phyloP scores from a whole-genome alignment of 2,888 invertebrate species.

The Encarsia formosa region DNA sequence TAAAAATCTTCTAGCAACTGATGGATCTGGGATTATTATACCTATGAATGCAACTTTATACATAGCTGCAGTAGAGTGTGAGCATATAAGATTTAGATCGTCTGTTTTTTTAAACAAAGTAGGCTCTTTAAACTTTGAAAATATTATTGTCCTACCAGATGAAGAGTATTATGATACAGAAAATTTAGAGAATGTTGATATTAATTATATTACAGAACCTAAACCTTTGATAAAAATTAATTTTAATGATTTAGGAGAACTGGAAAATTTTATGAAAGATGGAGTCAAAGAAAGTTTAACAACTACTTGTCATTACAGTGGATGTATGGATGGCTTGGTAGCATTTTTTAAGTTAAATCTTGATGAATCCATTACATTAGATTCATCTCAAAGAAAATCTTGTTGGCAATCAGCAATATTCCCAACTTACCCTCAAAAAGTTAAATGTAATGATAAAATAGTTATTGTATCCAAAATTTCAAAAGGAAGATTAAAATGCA shows the following conservation, averaged over 20 bases:
- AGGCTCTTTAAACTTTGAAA: constrained; percentile 39
- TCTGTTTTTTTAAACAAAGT: constrained; percentile 31
- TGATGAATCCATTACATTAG: constrained; percentile 59
- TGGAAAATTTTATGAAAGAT: constrained; percentile 39
- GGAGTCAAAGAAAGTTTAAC: constrained; percentile 47
- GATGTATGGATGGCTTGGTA: constrained; percentile 62
- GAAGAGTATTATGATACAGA: constrained; percentile 68
- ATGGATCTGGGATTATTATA: constrained; percentile 55
- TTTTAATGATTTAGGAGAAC: constrained; percentile 59
- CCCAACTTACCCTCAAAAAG: constrained; percentile 39
- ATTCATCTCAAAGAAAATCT: constrained; percentile 59
- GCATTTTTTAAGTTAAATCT: constrained; percentile 73
- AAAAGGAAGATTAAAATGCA: constrained; percentile 37
- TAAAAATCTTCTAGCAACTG: constrained; percentile 55
- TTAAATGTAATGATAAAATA: constrained; percentile 28
- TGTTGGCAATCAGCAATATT: constrained; percentile 81
- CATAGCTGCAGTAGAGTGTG: constrained; percentile 61
- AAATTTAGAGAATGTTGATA: constrained; percentile 57
- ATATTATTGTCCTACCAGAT: constrained; percentile 44
- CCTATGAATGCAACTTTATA: constrained; percentile 63
- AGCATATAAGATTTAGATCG: constrained; percentile 36
- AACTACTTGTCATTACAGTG: constrained; percentile 51
- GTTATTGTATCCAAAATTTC: constrained; percentile 32
- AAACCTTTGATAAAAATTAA: constrained; percentile 58
- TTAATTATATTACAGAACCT: constrained; percentile 60